Base-by-base conservation (phyloP, 2,797 vertebrate species). In the Cirrhinus mrigala region DNA sequence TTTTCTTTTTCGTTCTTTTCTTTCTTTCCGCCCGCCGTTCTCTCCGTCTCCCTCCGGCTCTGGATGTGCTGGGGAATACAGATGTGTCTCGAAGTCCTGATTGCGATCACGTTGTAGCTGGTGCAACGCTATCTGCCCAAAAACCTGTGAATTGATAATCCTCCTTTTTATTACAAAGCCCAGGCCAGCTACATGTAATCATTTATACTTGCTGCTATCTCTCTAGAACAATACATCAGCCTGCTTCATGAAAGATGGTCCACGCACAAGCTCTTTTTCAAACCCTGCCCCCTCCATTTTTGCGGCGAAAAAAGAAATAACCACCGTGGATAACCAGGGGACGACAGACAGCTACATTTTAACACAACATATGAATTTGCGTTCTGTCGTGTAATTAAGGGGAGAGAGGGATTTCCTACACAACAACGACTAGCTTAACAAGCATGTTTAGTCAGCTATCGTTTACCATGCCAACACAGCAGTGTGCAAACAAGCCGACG, bases 141-240 rank as follows among this genome's bases (percentile, higher is more conserved):
- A 90, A 91, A 95, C 95, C 95, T 69, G 94, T 95, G 95, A 96
- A 97, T 96, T 96, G 96, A 96, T 96, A 91, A 95, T 96, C 95
- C 92, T 85, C 96, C 88, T 93, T 96, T 96, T 96, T 96, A 96
- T 96, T 97, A 94, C 94, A 96, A 96, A 96, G 94, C 94, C 96
- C 94, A 94, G 95, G 93, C 94, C 94, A 92, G 94, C 95, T 96
- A 94, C 94, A 96, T 92, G 94, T 94, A 94, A 95, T 96, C 94
- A 95, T 95, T 96, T 96, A 89, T 93, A 95, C 94, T 84, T 90
- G 88, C 88, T 86, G 92, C 96, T 95, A 94, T 95, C 95, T 96
- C 94, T 94, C 93, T 93, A 94, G 93, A 93, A 94, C 94, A 94
- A 93, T 94, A 95, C 95, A 95, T 97, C 96, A 94, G 91, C 93